Base-by-base conservation (phyloP, 2,113 vertebrate genomes). In the Mormyrus iriodes region DNA sequence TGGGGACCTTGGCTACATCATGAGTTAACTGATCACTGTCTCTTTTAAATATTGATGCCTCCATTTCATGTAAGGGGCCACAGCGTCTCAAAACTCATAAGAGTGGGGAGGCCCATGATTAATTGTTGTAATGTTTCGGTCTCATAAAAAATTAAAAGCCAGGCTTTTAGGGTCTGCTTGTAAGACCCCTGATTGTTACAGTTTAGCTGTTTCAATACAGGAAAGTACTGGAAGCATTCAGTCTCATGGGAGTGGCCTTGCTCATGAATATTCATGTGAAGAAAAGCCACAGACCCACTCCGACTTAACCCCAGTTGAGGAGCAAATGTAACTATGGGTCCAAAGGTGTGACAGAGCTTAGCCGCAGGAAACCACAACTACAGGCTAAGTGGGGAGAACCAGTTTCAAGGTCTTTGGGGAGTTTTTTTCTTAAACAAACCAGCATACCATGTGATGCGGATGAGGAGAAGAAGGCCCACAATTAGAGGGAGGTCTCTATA, bases 71-170 rank as follows among this genome's bases (percentile, higher is more conserved):
- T 73, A 93, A 91, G 92, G 88, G 91, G 89, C 88, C 91, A 88
- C 92, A 87, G 93, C 58, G 87, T 89, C 93, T 90, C 88, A 89
- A 91, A 95, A 95, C 91, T 73, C 91, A 92, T 79, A 86, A 92
- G 90, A 94, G 93, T 95, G 89, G 91, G 94, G 94, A 90, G 88
- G 90, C 91, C 92, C 94, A 91, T 91, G 90, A 94, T 95, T 94
- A 95, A 94, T 93, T 94, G 93, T 93, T 91, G 91, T 92, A 95
- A 93, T 91, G 90, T 94, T 94, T 92, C 91, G 92, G 90, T 86
- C 46, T 93, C 93, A 96, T 97, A 89, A 96, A 97, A 97, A 96
- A 96, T 96, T 96, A 93, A 96, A 95, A 89, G 90, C 90, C 90
- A 73, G 85, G 88, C 90, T 92, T 95, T 92, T 95, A 92, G 93